These are phyloP conservation scores for Phodopus roborovskii DNA, from an alignment of 2,113 vertebrate species.

Conservation along the genomic window DNA sequence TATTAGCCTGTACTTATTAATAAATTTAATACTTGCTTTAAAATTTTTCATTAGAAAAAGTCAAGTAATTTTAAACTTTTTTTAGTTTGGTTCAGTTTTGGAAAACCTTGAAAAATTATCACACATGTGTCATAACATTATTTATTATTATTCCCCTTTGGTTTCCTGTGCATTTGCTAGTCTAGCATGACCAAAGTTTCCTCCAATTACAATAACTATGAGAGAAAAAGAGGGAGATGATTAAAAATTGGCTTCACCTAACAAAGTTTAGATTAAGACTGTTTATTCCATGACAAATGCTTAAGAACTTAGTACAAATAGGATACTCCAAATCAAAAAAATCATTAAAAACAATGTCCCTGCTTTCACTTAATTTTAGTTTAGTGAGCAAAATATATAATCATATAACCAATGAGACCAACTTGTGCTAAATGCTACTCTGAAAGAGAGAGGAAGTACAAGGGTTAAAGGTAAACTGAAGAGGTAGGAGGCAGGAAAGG, in stretches of 20 bases:
- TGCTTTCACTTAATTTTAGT: slow-evolving; percentile 10
- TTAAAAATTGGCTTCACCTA: not conserved
- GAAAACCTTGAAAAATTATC: not conserved
- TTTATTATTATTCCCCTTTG: not conserved
- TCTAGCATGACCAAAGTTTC: not conserved
- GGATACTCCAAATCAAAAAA: not conserved
- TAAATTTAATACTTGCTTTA: slow-evolving; percentile 47
- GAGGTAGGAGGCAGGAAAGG: not conserved
- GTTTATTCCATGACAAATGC: not conserved
- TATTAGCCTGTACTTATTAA: not conserved
- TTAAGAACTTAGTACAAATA: not conserved
- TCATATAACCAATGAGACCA: not conserved
- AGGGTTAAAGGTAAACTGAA: not conserved
- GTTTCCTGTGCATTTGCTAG: not conserved
- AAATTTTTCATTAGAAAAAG: not conserved
- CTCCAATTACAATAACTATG: not conserved
- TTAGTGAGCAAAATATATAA: not conserved
- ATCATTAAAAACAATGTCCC: not conserved
- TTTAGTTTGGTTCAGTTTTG: slow-evolving; percentile 16
- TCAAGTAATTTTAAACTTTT: not conserved
- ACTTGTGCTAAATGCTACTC: too few relatives aligned
- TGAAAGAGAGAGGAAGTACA: not conserved
- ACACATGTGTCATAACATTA: not conserved
- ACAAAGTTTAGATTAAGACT: slow-evolving; percentile 45
- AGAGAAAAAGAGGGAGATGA: not conserved